phyloP scores from a whole-genome alignment of 2,888 invertebrate species.

The Lasioglossum zephyrum region DNA sequence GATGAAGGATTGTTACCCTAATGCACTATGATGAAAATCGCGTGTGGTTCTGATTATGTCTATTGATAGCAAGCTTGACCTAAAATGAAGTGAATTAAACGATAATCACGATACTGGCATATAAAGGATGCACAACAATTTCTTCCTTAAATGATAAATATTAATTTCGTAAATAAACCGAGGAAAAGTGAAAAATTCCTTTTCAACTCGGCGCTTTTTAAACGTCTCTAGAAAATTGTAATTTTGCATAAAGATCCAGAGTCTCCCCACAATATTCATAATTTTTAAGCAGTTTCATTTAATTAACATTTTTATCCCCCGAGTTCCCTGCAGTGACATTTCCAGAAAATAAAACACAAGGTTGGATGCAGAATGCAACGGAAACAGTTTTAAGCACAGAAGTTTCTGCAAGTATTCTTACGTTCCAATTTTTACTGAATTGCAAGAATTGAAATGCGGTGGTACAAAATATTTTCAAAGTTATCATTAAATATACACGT shows the following conservation, averaged over 20 bases:
- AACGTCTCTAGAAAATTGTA: not conserved
- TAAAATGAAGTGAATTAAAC: not conserved
- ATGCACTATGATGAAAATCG: not conserved
- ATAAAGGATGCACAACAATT: not conserved
- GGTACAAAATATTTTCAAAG: not conserved
- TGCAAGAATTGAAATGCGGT: not conserved
- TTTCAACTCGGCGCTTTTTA: not conserved
- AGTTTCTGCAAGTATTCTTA: not conserved
- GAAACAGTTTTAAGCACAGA: not conserved
- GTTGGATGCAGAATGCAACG: not conserved
- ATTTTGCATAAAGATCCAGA: not conserved
- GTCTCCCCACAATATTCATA: not conserved
- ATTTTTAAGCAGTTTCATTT: conserved; percentile 4
- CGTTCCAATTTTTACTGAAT: not conserved
- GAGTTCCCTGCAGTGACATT: not conserved
- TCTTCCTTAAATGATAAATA: not conserved
- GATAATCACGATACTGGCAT: not conserved
- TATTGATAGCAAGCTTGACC: not conserved
- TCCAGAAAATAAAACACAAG: not conserved
- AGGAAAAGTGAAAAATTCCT: not conserved
- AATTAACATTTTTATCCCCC: not conserved
- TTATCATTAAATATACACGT: too few species aligned
- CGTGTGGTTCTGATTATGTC: not conserved
- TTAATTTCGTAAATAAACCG: not conserved
- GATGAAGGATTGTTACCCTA: not conserved